These are phyloP conservation scores for Eupelmus urozonus DNA, from an alignment of 2,888 invertebrate species.

Conservation along the genomic window DNA sequence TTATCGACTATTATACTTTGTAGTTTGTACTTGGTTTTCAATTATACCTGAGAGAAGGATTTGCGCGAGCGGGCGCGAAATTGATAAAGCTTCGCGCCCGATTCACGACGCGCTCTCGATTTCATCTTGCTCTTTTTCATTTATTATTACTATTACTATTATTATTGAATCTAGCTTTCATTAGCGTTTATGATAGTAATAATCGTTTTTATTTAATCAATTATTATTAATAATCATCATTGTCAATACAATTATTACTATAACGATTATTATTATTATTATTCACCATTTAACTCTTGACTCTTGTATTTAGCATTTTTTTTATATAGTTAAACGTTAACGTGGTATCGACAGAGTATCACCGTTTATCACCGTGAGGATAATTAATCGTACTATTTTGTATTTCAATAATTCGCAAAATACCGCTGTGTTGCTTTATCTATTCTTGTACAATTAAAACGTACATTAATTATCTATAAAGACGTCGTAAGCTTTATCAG, in stretches of 20 bases:
- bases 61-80: constrained; percentile 37
- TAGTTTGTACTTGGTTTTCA: constrained; percentile 77
- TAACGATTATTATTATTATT: constrained; percentile 39
- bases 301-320: constrained; percentile 45
- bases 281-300: constrained; percentile 51
- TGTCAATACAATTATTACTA: constrained; percentile 41
- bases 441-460: constrained; percentile 54
- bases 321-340: constrained; percentile 52
- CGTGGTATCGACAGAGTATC: constrained; percentile 59
- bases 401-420: constrained; percentile 62
- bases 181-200: constrained; percentile 45
- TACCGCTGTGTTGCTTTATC: constrained; percentile 61
- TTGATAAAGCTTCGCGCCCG: constrained; percentile 14
- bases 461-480: constrained; percentile 67
- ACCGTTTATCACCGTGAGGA: constrained; percentile 62
- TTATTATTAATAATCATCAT: constrained; percentile 50
- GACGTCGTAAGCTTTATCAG: constrained; percentile 68
- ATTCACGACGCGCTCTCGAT: constrained; percentile 42
- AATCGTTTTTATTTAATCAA: constrained; percentile 39
- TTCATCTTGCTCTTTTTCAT: constrained; percentile 42
- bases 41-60: constrained; percentile 73
- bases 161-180: constrained; percentile 28
- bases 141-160: no score
- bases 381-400: constrained; percentile 60
- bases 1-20: constrained; percentile 76